phyloP scores from a whole-genome alignment of 2,888 invertebrate genomes.

The Microctonus hyperodae region DNA sequence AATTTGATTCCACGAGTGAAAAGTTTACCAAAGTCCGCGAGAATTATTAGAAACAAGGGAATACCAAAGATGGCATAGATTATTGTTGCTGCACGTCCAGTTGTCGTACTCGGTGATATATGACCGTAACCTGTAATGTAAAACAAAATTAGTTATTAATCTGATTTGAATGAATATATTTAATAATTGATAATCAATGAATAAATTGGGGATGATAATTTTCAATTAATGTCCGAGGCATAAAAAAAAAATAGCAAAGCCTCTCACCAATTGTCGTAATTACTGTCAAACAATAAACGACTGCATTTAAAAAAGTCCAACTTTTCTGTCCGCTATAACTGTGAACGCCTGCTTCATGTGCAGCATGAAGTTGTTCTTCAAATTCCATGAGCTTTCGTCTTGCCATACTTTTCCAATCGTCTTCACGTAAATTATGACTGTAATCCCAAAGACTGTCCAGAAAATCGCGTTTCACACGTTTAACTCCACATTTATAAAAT shows the following conservation, averaged over 20 bases:
- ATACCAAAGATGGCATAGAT: conserved; percentile 95
- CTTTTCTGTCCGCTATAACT: conserved; percentile 84
- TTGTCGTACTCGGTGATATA: conserved; percentile 87
- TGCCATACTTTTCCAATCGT: conserved; percentile 90
- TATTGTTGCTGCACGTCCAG: conserved; percentile 88
- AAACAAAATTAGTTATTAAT: not conserved
- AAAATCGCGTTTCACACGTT: conserved; percentile 85
- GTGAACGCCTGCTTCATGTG: conserved; percentile 84
- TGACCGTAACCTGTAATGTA: conserved; percentile 89
- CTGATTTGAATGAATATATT: not conserved
- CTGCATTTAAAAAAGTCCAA: conserved; percentile 88
- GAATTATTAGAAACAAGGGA: conserved; percentile 90
- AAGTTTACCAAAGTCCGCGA: conserved; percentile 92
- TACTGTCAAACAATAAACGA: conserved; percentile 86
- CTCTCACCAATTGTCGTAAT: conserved; percentile 88
- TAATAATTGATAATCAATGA: not conserved
- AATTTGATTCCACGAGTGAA: conserved; percentile 91
- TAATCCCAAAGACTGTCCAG: conserved; percentile 83
- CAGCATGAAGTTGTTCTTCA: conserved; percentile 84
- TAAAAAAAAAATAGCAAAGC: too few species aligned
- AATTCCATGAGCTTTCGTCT: conserved; percentile 81
- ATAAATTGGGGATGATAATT: not conserved
- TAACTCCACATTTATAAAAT: conserved; percentile 87
- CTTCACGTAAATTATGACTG: conserved; percentile 83
- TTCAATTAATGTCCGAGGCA: not conserved